Evolutionary conservation across 2,113 vertebrate genomes (phyloP), one percentile per base, ranked within the genome.

Genomic region (Carlito syrichta): DNA sequence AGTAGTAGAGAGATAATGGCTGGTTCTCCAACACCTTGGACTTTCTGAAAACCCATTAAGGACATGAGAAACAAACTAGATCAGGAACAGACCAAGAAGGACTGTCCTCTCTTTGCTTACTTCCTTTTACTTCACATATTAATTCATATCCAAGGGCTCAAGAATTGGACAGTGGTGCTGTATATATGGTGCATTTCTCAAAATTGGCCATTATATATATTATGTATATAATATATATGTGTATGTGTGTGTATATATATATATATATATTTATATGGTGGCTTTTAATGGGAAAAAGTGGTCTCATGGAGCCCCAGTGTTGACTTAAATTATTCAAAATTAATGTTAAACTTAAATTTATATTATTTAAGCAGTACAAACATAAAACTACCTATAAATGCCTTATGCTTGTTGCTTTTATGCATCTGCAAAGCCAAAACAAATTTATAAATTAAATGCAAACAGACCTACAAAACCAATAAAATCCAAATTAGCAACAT

Each of bases 401-500:
- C 50, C 87, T 81, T 56, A 77, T 93, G 86, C 66, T 91, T 45
- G 62, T 45, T 66, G 84, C 52, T 79, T 52, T 82, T 25, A 20
- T 43, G 54, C 8, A 48, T 35, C 68, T 89, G 43, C 40, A 91
- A 92, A 8, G 19, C 89, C 11, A 77, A 91, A 92, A 77, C 82
- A 89, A 71, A 83, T 73, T 89, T 86, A 78, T 96, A 91, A 86
- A 23, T 96, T 73, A 83, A 96, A 74, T 92, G 43, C 78, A 74
- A 86, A 92, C 93, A 97, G 84, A 95, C 84, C 92, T 63, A 74
- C 79, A 95, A 88, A 94, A 81, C 92, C 89, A 96, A 77, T 97
- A 93, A 96, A 95, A 91, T 62, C 76, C 79, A 89, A 96, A 96
- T 89, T 63, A 96, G 87, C 89, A 87, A 30, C 94, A 86, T 96